Conservation (phyloP, 2,113 vertebrate species). For the Dryoscopus gambensis region DNA sequence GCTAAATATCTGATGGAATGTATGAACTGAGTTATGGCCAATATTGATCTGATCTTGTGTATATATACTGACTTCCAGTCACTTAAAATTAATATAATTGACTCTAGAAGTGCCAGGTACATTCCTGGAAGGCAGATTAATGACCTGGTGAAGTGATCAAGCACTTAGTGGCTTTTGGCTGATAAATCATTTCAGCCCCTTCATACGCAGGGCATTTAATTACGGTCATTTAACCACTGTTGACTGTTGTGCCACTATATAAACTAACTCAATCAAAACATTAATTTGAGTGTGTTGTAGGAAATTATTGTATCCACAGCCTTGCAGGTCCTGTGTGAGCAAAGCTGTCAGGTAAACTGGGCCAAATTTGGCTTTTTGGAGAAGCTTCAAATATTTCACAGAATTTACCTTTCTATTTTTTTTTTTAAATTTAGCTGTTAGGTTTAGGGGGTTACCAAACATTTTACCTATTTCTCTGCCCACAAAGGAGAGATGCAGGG, state of each 20-base stretch:
- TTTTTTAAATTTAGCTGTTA: background rate
- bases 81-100: slow-evolving; percentile 44
- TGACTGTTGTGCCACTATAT: background rate
- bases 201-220: slow-evolving; percentile 7
- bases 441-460: background rate
- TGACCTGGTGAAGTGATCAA: slow-evolving; percentile 52
- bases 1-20: background rate
- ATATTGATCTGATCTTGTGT: slow-evolving; percentile 29
- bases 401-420: rapidly evolving
- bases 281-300: background rate
- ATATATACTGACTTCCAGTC: background rate
- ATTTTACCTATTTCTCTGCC: background rate
- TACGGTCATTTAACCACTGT: background rate
- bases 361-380: background rate
- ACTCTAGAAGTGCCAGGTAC: background rate
- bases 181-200: slow-evolving; percentile 48
- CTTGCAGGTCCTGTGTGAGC: background rate
- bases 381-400: background rate
- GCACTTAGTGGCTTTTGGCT: slow-evolving; percentile 21
- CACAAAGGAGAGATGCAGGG: background rate
- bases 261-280: background rate
- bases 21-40: background rate
- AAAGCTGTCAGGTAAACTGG: rapidly evolving
- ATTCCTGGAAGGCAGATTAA: slow-evolving; percentile 52
- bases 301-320: background rate